Evolutionary conservation across 2,113 vertebrate genomes (phyloP), one percentile per base, ranked within the genome.

Genomic region (Tenrec ecaudatus): DNA sequence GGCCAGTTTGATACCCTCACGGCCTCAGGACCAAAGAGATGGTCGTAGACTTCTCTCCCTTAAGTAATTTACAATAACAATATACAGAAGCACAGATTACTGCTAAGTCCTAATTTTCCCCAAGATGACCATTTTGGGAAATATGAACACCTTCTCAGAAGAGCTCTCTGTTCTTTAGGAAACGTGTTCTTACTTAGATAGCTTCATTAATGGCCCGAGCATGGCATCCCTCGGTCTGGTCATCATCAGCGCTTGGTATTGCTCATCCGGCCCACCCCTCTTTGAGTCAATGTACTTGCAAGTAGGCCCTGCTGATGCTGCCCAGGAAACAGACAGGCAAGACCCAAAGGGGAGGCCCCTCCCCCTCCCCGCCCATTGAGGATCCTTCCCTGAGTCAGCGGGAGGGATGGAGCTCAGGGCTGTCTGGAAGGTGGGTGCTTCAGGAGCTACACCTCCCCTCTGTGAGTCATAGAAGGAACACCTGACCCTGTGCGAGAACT

Each of bases 51-150:
- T 86, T 79, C 78, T 93, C 20, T 33, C 40, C 29, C 3, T n/a
- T 9, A 19, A 1, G 29, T 66, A 75, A 79, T 77, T 66, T 47
- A 78, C 94, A 95, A 82, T 53, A 60, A 93, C 92, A 91, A 69
- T 16, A 29, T 10, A 66, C 22, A 27, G 40, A 91, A 86, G 76
- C 20, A 89, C 62, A 43, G 83, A 89, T 78, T 15, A 82, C 0
- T 80, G 27, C 64, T 38, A 88, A 86, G 76, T 88, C 75, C 27
- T 82, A 64, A 38, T 31, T 77, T 86, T 40, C 16, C 40, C 82
- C 73, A 23, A 43, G 22, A 88, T 82, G 47, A 69, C 58, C 47
- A 57, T 69, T 71, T 87, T 1, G 80, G 88, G 9, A 86, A 93
- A 82, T 68, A 88, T 3, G 22, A 93, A 92, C 36, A 23, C 31